Percentiles rank a stretch among this genome's conserved stretches.
Conservation (phyloP, 2,113 vertebrate species). For the Leucopsar rothschildi region DNA sequence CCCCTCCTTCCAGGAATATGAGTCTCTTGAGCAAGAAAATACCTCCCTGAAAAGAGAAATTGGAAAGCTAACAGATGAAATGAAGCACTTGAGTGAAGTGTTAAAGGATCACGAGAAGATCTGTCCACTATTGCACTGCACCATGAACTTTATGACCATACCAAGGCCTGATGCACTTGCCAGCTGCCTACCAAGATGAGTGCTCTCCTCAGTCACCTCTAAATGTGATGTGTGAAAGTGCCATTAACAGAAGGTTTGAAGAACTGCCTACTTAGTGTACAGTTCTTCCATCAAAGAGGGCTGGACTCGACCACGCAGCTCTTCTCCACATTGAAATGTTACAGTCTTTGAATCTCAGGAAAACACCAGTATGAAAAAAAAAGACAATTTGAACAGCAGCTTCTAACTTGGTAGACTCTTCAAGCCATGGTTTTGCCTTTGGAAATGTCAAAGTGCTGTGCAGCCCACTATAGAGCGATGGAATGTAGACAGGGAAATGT, state of each 20-base stretch:
- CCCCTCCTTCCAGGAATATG: constrained; percentile 79
- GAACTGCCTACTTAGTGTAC: not conserved
- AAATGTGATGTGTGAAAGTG: not conserved
- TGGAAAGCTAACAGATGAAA: constrained; percentile 85
- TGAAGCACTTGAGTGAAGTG: constrained; percentile 80
- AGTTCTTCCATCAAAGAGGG: not conserved
- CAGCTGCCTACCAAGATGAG: constrained; percentile 77
- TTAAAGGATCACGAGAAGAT: constrained; percentile 85
- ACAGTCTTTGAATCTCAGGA: not conserved
- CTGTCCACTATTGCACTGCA: constrained; percentile 83
- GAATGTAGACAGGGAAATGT: not conserved
- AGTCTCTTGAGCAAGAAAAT: constrained; percentile 89
- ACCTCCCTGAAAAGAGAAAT: constrained; percentile 85
- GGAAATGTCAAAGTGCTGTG: not conserved
- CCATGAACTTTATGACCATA: constrained; percentile 76
- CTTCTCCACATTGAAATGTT: not conserved
- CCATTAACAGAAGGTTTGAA: not conserved
- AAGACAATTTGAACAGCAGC: not conserved
- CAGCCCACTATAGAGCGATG: not conserved
- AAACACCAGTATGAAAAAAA: not conserved
- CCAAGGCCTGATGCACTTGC: constrained; percentile 65
- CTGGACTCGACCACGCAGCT: not conserved
- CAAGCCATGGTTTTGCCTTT: not conserved
- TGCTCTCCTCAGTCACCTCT: not conserved
- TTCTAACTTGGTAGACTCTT: not conserved